Evolutionary conservation across 2,888 invertebrate species (phyloP).

Genomic region (Palloptera scutellata): DNA sequence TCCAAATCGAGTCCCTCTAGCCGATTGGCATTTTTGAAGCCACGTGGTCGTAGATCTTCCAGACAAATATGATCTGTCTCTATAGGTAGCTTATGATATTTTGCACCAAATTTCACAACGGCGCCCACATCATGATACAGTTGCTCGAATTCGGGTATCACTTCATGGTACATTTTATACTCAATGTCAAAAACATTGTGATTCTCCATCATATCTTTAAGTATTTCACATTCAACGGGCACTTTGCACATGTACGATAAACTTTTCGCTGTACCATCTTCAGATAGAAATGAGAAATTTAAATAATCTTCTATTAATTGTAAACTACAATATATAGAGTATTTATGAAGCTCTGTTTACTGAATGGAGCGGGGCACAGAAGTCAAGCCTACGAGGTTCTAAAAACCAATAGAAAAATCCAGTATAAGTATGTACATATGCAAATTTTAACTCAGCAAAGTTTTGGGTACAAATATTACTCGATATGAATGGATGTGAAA

Average conservation of each 20-base stretch:
- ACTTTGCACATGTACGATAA: conserved; percentile 50
- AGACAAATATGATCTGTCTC: conserved; percentile 39
- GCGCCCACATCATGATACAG: conserved; percentile 36
- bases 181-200: conserved; percentile 40
- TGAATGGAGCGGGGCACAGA: too few relatives aligned
- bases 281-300: too few relatives aligned
- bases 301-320: too few relatives aligned
- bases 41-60: conserved; percentile 46
- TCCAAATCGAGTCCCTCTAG: conserved; percentile 47
- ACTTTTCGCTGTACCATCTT: conserved; percentile 33
- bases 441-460: too few relatives aligned
- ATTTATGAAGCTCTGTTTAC: too few relatives aligned
- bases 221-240: conserved; percentile 43
- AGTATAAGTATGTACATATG: too few relatives aligned
- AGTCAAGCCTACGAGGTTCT: too few relatives aligned
- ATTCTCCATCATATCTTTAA: conserved; percentile 27
- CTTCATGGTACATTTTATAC: conserved; percentile 31
- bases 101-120: conserved; percentile 32
- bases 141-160: conserved; percentile 42
- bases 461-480: too few relatives aligned
- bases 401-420: too few relatives aligned
- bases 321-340: too few relatives aligned
- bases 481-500: too few relatives aligned
- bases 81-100: conserved; percentile 30
- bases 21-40: conserved; percentile 49